Conservation (phyloP, 2,888 invertebrate genomes). For the Protula sp. region DNA sequence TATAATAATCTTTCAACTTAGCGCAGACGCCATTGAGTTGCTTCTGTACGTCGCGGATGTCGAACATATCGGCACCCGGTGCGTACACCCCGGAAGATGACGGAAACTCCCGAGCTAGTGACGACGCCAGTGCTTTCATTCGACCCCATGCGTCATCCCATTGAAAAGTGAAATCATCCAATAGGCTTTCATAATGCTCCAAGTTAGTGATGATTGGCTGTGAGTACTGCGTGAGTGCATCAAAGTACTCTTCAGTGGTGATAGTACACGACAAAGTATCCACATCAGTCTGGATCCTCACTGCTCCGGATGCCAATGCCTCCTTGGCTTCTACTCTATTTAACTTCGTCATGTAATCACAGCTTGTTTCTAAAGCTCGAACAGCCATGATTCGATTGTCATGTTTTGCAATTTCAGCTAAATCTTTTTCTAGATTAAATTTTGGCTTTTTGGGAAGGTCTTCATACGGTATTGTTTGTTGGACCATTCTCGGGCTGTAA, state of each 20-base stretch:
- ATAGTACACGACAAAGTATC: slow-evolving; percentile 11
- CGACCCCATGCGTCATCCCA: slow-evolving; percentile 28
- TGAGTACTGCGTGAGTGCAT: slow-evolving; percentile 8
- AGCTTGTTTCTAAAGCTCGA: slow-evolving; percentile 12
- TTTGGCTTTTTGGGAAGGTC: slow-evolving; percentile 21
- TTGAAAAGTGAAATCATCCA: slow-evolving; percentile 20
- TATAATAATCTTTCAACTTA: slow-evolving; percentile 17
- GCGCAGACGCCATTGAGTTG: slow-evolving; percentile 11
- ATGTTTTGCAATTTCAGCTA: slow-evolving; percentile 10
- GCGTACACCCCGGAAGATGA: slow-evolving; percentile 17
- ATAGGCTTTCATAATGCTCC: slow-evolving; percentile 11
- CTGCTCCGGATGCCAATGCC: background rate
- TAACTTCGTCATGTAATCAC: slow-evolving; percentile 18
- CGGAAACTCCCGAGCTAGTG: slow-evolving; percentile 19
- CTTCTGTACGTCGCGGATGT: slow-evolving; percentile 9
- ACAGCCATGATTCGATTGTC: slow-evolving; percentile 14
- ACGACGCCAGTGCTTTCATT: slow-evolving; percentile 22
- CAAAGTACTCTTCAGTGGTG: slow-evolving; percentile 14
- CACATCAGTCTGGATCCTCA: slow-evolving; percentile 5
- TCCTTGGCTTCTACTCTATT: slow-evolving; percentile 14
- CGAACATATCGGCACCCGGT: slow-evolving; percentile 17
- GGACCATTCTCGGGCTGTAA: slow-evolving; percentile 1
- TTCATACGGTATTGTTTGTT: slow-evolving; percentile 13
- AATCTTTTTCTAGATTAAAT: slow-evolving; percentile 12
- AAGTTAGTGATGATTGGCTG: slow-evolving; percentile 22